Conservation (phyloP, 1,140 invertebrate species). For the Plodia interpunctella region DNA sequence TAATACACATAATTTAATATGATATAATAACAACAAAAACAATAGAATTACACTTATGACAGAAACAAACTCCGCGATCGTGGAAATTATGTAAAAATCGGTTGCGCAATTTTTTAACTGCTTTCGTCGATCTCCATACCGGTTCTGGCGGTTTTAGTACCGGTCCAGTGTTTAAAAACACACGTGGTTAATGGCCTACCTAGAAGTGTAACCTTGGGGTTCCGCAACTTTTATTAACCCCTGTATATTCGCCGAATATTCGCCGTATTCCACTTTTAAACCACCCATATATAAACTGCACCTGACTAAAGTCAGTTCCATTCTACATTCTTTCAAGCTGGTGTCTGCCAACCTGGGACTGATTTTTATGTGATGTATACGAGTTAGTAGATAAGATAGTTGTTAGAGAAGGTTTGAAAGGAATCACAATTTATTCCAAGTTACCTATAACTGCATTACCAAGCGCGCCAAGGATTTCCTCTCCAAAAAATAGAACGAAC, state of each 20-base stretch:
- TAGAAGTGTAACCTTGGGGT: neutral
- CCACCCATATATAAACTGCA: no score
- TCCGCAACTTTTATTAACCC: neutral
- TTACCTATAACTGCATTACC: no score
- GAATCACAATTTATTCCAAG: no score
- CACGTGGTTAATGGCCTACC: neutral
- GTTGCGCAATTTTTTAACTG: neutral
- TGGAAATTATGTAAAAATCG: neutral
- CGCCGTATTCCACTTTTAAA: no score
- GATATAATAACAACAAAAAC: neutral
- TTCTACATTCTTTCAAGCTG: no score
- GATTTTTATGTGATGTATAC: no score
- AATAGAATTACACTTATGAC: conserved; percentile 3
- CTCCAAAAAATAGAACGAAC: no score
- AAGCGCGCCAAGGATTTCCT: no score
- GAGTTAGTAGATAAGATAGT: no score
- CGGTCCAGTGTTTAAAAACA: neutral
- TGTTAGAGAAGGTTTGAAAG: no score
- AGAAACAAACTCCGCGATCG: neutral
- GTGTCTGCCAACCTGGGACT: no score
- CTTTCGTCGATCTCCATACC: neutral
- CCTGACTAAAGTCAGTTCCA: no score
- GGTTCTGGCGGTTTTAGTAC: neutral
- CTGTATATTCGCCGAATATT: neutral
- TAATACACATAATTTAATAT: neutral